Percentiles rank a stretch among this genome's conserved stretches.
Conservation (phyloP, 2,797 vertebrate species). For the Gobio occitaniae region DNA sequence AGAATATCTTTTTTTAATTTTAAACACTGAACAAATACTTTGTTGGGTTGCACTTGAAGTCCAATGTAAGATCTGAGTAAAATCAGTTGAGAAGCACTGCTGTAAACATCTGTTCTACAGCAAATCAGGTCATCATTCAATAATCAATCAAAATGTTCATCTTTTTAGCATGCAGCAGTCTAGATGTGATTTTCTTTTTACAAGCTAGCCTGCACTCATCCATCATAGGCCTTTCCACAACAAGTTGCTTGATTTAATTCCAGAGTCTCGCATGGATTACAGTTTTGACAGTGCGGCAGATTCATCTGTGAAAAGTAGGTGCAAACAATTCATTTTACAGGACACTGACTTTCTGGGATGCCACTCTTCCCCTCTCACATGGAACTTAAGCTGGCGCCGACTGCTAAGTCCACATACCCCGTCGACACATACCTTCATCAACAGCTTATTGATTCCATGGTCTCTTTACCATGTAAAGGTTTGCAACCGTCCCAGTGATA, state of each 20-base stretch:
- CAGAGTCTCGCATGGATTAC: neutral
- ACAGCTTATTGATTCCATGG: conserved; percentile 5
- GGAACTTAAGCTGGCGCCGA: conserved; percentile 34
- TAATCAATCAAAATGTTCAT: neutral
- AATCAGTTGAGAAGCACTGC: neutral
- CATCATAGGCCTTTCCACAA: conserved; percentile 17
- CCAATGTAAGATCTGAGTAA: neutral
- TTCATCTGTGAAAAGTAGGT: conserved; percentile 32
- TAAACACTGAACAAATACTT: neutral
- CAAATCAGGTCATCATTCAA: neutral
- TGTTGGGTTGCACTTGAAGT: neutral
- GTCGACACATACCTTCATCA: conserved; percentile 32
- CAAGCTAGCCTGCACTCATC: neutral
- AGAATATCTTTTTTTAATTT: neutral
- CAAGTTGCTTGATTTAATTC: neutral
- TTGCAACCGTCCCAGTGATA: neutral
- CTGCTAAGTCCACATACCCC: neutral
- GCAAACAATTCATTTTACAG: conserved; percentile 31
- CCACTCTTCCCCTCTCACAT: neutral
- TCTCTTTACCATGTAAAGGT: conserved; percentile 31
- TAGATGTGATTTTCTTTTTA: neutral
- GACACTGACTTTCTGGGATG: neutral
- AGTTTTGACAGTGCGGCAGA: conserved; percentile 18
- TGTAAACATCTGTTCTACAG: neutral
- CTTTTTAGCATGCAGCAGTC: neutral